phyloP scores from a whole-genome alignment of 1,140 invertebrate genomes.

The Drosophila kurseongensis region DNA sequence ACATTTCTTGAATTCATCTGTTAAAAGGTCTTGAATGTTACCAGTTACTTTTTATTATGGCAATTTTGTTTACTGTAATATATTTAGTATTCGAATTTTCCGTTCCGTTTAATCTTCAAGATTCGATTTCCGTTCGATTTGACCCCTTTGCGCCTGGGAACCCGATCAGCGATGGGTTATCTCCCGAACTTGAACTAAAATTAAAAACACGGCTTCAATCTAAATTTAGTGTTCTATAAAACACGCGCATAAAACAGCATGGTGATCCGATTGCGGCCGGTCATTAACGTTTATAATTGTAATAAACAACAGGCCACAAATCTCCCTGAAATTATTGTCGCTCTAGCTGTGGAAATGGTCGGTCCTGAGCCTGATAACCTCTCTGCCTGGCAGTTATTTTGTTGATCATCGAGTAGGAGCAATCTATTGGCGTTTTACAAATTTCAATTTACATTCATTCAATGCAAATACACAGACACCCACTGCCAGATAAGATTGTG shows the following conservation, averaged over 20 bases:
- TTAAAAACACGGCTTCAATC: constrained; percentile 30
- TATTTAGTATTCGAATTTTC: not conserved
- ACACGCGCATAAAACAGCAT: constrained; percentile 29
- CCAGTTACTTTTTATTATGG: not conserved
- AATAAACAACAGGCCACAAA: constrained; percentile 52
- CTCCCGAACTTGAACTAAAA: constrained; percentile 49
- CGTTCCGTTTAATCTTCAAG: constrained; percentile 23
- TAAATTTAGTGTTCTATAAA: constrained; percentile 39
- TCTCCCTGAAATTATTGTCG: constrained; percentile 27
- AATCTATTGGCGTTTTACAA: constrained; percentile 61
- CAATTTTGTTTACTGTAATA: not conserved
- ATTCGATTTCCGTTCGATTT: constrained; percentile 43
- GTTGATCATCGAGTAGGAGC: constrained; percentile 37
- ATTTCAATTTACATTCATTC: constrained; percentile 69
- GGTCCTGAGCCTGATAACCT: constrained; percentile 39
- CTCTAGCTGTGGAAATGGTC: constrained; percentile 25
- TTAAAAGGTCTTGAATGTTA: not conserved
- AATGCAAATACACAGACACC: constrained; percentile 54
- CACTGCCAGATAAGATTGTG: constrained; percentile 15
- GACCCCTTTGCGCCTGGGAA: constrained; percentile 21
- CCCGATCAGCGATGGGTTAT: constrained; percentile 33
- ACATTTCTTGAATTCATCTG: too few relatives aligned
- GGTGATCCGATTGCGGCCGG: constrained; percentile 26
- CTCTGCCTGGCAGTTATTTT: constrained; percentile 13
- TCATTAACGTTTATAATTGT: constrained; percentile 59